phyloP scores from a whole-genome alignment of 2,797 vertebrate genomes.

The Amblyopsis hoosieri region DNA sequence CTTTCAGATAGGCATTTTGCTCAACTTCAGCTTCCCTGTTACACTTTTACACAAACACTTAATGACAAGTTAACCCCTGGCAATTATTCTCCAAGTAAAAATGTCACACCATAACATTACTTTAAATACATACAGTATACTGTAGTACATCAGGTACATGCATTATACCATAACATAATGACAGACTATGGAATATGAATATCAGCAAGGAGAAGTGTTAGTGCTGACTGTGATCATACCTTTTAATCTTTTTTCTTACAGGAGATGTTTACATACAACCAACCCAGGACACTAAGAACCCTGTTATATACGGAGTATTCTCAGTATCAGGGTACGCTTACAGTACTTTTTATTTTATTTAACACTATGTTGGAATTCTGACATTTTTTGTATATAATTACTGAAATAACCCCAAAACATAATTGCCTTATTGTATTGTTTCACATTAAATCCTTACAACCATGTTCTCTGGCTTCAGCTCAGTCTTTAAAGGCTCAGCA shows the following conservation, averaged over 20 bases:
- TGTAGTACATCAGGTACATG: constrained; percentile 15
- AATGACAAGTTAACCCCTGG: constrained; percentile 2
- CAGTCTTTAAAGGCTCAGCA: constrained; percentile 96
- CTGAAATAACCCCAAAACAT: neutral
- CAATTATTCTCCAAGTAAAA: neutral
- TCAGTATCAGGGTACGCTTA: constrained; percentile 91
- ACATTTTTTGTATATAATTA: neutral
- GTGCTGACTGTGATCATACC: constrained; percentile 31
- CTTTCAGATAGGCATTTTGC: neutral
- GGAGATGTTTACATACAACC: constrained; percentile 98
- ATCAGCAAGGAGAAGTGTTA: constrained; percentile 44
- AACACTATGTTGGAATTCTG: neutral
- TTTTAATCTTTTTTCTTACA: constrained; percentile 65
- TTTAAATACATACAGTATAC: neutral
- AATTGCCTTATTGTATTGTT: neutral
- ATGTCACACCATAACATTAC: neutral
- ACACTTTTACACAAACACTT: neutral
- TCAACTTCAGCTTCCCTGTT: neutral
- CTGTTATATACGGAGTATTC: constrained; percentile 96
- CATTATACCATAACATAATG: constrained; percentile 12
- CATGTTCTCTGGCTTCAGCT: constrained; percentile 56
- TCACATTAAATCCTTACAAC: neutral
- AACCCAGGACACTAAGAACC: constrained; percentile 96
- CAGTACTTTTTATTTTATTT: neutral
- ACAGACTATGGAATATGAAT: constrained; percentile 8